Evolutionary conservation across 2,113 vertebrate species (phyloP).

Genomic region (Mirounga angustirostris): DNA sequence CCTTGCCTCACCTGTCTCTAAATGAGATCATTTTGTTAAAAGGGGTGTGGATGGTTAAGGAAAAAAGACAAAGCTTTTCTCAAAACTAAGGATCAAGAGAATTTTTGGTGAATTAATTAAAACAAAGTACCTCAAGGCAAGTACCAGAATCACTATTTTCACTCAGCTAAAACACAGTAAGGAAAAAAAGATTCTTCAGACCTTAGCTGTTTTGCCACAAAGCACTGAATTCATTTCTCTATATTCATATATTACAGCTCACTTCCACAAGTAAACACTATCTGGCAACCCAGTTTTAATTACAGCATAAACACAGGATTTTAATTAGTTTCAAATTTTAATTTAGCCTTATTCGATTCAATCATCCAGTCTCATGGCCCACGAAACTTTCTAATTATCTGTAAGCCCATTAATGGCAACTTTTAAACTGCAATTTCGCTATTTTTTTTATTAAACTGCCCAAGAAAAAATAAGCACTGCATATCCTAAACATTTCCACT

Average conservation of each 20-base stretch:
- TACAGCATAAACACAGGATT: constrained; percentile 77
- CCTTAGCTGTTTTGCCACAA: constrained; percentile 41
- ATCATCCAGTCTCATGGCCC: constrained; percentile 85
- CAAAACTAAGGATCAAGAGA: constrained; percentile 29
- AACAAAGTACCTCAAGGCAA: constrained; percentile 31
- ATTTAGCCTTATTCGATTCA: constrained; percentile 86
- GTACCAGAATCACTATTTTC: constrained; percentile 32
- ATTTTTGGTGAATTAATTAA: constrained; percentile 43
- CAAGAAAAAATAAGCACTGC: constrained; percentile 65
- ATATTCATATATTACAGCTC: constrained; percentile 73
- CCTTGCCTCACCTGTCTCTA: background rate
- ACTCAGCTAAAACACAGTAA: constrained; percentile 15
- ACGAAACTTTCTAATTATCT: constrained; percentile 86
- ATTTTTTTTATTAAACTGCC: constrained; percentile 70
- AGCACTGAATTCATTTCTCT: constrained; percentile 63
- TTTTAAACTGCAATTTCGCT: constrained; percentile 79
- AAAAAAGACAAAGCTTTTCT: background rate
- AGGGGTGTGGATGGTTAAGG: background rate
- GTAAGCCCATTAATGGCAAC: constrained; percentile 83
- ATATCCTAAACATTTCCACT: constrained; percentile 42
- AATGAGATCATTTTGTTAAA: constrained; percentile 32
- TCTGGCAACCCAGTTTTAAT: constrained; percentile 82
- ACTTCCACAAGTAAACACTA: constrained; percentile 81
- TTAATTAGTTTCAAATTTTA: constrained; percentile 86
- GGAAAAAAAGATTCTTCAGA: background rate